Percentiles rank a stretch among this genome's conserved stretches.
These are phyloP conservation scores for Rhodinocichla rosea DNA, from an alignment of 2,113 vertebrate species.

Conservation along the genomic window DNA sequence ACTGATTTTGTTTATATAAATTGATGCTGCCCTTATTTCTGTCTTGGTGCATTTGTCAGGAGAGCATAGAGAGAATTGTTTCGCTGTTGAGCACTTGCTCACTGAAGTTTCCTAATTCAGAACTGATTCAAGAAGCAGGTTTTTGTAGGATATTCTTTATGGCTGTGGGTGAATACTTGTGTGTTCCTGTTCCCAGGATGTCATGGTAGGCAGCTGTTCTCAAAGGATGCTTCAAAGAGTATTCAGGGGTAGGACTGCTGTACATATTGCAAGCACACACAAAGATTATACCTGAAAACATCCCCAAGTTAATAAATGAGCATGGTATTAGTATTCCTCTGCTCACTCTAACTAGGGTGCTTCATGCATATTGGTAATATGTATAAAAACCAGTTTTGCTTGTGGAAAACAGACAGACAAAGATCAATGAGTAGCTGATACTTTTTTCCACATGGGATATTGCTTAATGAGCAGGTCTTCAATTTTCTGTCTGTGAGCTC, in stretches of 20 bases:
- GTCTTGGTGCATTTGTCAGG: not conserved
- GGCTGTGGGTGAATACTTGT: not conserved
- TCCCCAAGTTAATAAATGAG: not conserved
- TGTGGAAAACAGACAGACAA: not conserved
- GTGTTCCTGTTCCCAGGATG: not conserved
- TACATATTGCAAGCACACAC: not conserved
- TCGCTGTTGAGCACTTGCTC: not conserved
- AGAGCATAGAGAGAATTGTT: not conserved
- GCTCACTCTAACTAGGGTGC: not conserved
- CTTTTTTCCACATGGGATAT: not conserved
- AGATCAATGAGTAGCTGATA: not conserved
- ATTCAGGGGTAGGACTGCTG: not conserved
- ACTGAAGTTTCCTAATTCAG: not conserved
- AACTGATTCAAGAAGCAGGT: not conserved
- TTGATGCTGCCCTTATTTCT: not conserved
- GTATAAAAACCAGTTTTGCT: not conserved
- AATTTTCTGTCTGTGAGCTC: not conserved
- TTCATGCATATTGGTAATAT: not conserved
- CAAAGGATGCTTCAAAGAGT: not conserved
- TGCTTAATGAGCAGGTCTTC: not conserved
- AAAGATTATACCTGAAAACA: not conserved
- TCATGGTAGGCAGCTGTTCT: not conserved
- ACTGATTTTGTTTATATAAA: not conserved
- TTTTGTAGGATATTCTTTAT: not conserved
- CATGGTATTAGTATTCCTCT: not conserved